phyloP scores from a whole-genome alignment of 2,797 vertebrate species.

The Delichon dasypus region DNA sequence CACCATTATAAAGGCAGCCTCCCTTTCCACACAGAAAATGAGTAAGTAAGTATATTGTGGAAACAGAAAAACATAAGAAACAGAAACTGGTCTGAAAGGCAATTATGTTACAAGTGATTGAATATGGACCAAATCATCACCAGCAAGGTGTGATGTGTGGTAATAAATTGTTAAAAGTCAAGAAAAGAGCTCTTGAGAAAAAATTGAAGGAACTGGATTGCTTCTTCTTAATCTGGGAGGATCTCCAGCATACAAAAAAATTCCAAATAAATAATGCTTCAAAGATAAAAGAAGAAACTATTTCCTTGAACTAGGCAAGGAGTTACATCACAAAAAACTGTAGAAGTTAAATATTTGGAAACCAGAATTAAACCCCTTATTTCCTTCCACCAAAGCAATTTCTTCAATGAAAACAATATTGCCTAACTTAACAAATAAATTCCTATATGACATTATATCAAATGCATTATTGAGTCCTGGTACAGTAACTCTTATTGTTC shows the following conservation, averaged over 20 bases:
- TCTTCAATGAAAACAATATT: neutral
- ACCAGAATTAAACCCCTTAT: neutral
- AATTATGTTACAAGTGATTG: neutral
- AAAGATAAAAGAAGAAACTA: neutral
- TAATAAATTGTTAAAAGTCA: neutral
- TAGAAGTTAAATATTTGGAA: neutral
- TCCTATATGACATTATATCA: neutral
- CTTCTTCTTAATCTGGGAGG: neutral
- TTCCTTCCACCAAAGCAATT: neutral
- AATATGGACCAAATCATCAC: neutral
- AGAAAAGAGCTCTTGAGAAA: neutral
- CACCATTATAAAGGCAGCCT: neutral
- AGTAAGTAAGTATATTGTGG: neutral
- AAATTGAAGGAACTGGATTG: neutral
- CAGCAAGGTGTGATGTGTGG: neutral
- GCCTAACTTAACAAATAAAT: neutral
- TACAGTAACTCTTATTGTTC: neutral
- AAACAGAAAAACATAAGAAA: neutral
- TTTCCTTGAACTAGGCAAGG: neutral
- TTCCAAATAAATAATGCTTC: neutral
- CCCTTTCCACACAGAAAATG: neutral
- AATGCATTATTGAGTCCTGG: neutral
- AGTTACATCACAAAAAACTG: neutral
- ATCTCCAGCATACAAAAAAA: neutral
- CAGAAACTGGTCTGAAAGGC: neutral